Base-by-base conservation (phyloP, 2,797 vertebrate species). In the Erethizon dorsatum region DNA sequence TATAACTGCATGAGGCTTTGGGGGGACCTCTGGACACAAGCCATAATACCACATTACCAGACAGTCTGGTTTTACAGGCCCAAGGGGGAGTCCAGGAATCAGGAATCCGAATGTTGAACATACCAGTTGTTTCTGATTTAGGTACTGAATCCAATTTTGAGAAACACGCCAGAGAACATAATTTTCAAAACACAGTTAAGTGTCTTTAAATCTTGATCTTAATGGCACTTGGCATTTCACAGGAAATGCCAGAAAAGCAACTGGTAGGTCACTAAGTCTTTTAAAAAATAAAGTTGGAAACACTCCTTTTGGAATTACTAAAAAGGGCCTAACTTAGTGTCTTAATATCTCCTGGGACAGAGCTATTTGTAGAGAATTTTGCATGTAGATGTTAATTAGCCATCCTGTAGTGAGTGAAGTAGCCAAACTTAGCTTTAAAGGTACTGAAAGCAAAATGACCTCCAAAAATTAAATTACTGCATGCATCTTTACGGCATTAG, bases 391-490 rank as follows among this genome's bases (percentile, higher is more conserved):
- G 22, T 61, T 89, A 88, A 91, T 65, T 67, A 91, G 63, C 54
- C 50, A 47, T 54, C 18, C 24, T 14, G 14, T 65, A 77, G 28
- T 75, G 47, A 83, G 65, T 54, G 88, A 97, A 96, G 33, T 14
- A 67, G 88, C 41, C 85, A 88, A 31, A 79, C 73, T 91, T 56
- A 91, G 80, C 54, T 94, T 78, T 84, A 84, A 69, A 91, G 83
- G 41, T 37, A 79, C 45, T 50, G 61, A 88, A 85, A 88, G 59
- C 65, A 50, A 78, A 85, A 22, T 50, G 59, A 41, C 11, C 65
- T 90, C n/a, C 59, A 78, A 83, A 79, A 96, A 88, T 94, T 83
- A 71, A 87, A 75, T 90, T n/a, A 61, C 37, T 47, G 24, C 41
- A 50, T 3, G 15, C 45, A 79, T 91, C 47, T 89, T 89, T 80